Conservation (phyloP, 1,140 invertebrate genomes). For the Branchinecta lynchi region DNA sequence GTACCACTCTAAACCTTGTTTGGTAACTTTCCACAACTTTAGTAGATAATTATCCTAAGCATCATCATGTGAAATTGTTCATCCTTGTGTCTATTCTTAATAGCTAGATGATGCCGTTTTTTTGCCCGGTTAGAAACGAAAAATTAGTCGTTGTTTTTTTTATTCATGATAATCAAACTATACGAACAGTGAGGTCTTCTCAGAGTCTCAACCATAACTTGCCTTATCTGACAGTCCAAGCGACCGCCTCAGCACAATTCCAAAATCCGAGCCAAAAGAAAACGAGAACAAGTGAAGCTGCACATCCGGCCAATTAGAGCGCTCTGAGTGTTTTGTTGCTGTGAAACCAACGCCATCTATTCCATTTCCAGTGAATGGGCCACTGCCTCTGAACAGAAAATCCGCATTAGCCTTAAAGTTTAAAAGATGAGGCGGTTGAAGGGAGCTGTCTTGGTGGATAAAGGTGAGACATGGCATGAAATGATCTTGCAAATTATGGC, state of each 20-base stretch:
- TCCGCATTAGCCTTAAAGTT: constrained; percentile 15
- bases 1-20: too few species aligned
- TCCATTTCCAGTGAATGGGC: constrained; percentile 18
- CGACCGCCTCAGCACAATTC: constrained; percentile 56
- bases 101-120: too few species aligned
- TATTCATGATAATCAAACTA: too few species aligned
- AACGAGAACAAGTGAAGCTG: constrained; percentile 72
- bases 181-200: too few species aligned
- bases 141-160: too few species aligned
- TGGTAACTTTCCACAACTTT: too few species aligned
- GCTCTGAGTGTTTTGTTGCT: constrained; percentile 14
- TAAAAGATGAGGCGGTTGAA: constrained; percentile 15
- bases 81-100: too few species aligned
- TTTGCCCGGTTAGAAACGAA: too few species aligned
- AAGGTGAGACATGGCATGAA: constrained; percentile 13
- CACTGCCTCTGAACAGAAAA: constrained; percentile 14
- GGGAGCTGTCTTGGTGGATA: constrained; percentile 18
- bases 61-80: too few species aligned
- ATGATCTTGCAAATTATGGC: constrained; percentile 15
- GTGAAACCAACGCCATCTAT: constrained; percentile 20
- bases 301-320: constrained; percentile 55
- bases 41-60: too few species aligned
- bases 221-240: constrained; percentile 27
- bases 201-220: too few species aligned
- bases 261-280: constrained; percentile 60